A percentile compares a stretch with the other conserved stretches of the same genome.
Evolutionary conservation across 2,888 invertebrate genomes (phyloP).

Genomic region (Melangyna quadrimaculata): DNA sequence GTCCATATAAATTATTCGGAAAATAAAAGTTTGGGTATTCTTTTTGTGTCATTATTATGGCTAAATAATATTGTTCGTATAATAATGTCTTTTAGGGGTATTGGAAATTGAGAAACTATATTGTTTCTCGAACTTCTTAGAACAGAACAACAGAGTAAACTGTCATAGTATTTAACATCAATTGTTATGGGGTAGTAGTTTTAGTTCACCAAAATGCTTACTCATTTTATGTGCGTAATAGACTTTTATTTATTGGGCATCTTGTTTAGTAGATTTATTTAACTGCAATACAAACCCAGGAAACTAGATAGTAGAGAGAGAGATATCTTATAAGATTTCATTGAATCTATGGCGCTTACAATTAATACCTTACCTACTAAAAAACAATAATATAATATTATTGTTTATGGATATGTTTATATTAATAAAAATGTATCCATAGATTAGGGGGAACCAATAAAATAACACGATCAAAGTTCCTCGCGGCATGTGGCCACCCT

Average conservation of each 20-base stretch:
- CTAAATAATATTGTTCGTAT: conserved; percentile 54
- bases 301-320: not conserved
- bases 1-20: conserved; percentile 69
- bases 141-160: not conserved
- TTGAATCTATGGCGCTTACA: too few species aligned
- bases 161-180: conserved; percentile 16
- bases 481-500: too few species aligned
- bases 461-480: too few species aligned
- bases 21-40: conserved; percentile 57
- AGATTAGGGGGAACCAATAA: too few species aligned
- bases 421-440: too few species aligned
- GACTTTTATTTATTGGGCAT: conserved; percentile 8
- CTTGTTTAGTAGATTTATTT: not conserved
- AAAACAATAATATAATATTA: too few species aligned
- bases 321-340: too few species aligned
- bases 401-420: too few species aligned
- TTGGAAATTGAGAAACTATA: not conserved
- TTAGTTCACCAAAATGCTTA: not conserved
- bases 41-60: conserved; percentile 68
- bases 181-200: not conserved
- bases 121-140: not conserved
- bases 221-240: not conserved
- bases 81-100: conserved; percentile 13
- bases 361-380: too few species aligned
- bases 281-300: not conserved